These are phyloP conservation scores for Trichonephila clavipes DNA, from an alignment of 1,140 invertebrate genomes.

Conservation along the genomic window DNA sequence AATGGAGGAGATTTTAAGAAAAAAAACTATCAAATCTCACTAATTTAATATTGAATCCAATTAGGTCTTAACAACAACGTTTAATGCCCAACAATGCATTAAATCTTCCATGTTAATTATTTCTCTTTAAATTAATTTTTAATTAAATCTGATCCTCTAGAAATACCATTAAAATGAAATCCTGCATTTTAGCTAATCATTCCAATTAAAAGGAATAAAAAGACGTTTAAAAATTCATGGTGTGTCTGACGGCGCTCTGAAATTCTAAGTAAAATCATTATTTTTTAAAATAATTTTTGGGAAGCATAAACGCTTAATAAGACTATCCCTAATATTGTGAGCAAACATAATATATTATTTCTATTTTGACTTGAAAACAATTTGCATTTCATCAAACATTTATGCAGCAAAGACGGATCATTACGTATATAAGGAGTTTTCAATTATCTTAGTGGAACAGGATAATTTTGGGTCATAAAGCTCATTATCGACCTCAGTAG, in stretches of 20 bases:
- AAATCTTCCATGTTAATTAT: neutral
- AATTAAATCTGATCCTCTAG: conserved; percentile 43
- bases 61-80: neutral
- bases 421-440: conserved; percentile 56
- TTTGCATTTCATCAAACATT: conserved; percentile 72
- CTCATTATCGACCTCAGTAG: conserved; percentile 57
- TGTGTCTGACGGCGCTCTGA: neutral
- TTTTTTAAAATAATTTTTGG: conserved; percentile 51
- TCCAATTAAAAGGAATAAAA: conserved; percentile 28
- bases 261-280: conserved; percentile 45
- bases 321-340: conserved; percentile 22
- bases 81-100: neutral
- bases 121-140: conserved; percentile 46
- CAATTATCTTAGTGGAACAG: conserved; percentile 58
- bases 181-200: conserved; percentile 5
- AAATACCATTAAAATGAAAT: conserved; percentile 48
- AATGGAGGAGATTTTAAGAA: neutral
- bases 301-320: conserved; percentile 40
- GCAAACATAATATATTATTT: conserved; percentile 51
- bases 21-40: neutral
- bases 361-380: conserved; percentile 64
- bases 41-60: neutral
- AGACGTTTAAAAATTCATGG: conserved; percentile 19
- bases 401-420: conserved; percentile 44
- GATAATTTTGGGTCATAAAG: conserved; percentile 61